phyloP scores from a whole-genome alignment of 2,888 invertebrate genomes.

The Incurvaria masculella region DNA sequence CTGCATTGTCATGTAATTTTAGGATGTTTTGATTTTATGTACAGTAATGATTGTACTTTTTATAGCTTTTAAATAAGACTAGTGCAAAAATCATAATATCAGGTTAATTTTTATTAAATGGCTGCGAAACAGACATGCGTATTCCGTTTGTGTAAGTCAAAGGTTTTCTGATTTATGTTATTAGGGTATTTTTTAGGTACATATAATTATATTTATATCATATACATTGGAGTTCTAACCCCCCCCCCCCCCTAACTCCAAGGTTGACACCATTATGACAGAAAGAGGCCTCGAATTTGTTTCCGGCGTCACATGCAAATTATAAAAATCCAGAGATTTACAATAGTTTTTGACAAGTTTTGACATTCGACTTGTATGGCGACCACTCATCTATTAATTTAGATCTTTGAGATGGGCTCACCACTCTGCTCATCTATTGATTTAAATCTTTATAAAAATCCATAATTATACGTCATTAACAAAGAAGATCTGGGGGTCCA shows the following conservation, averaged over 20 bases:
- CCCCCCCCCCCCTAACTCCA: constrained; percentile 26
- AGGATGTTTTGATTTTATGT: constrained; percentile 18
- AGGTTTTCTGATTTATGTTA: constrained; percentile 3
- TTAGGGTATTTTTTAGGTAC: constrained; percentile 6
- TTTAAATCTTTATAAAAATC: too few species aligned
- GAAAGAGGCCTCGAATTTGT: too few species aligned
- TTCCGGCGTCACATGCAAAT: not conserved
- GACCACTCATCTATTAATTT: too few species aligned
- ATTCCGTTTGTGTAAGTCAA: not conserved
- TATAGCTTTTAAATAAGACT: too few species aligned
- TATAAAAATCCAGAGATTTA: not conserved
- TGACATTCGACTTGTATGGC: too few species aligned
- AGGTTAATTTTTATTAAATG: constrained; percentile 14
- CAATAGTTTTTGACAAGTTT: not conserved
- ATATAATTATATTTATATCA: not conserved
- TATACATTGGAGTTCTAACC: constrained; percentile 21
- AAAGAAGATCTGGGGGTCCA: too few species aligned
- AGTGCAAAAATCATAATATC: constrained; percentile 8
- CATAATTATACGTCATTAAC: too few species aligned
- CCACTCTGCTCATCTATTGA: not conserved
- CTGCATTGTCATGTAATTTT: too few species aligned
- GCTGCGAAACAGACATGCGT: constrained; percentile 12
- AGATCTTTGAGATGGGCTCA: constrained; percentile 3
- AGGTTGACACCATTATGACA: constrained; percentile 10
- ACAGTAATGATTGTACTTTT: constrained; percentile 19